Percentiles rank a stretch among this genome's conserved stretches.
phyloP scores from a whole-genome alignment of 2,888 invertebrate genomes.

The Anthrax anthrax region DNA sequence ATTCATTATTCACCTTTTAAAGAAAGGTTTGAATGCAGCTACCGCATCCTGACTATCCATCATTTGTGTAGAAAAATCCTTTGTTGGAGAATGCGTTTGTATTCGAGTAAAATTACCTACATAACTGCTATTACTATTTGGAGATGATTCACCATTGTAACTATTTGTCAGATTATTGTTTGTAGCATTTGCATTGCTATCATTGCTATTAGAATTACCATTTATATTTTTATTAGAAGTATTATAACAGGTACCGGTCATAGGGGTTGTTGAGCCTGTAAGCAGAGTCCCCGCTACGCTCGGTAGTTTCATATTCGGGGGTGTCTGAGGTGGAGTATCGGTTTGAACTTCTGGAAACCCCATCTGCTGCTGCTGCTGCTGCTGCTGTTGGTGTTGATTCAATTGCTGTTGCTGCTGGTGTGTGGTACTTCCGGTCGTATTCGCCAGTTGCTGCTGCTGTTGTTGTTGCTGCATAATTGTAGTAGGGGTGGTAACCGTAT shows the following conservation, averaged over 20 bases:
- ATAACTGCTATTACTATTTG: slow-evolving; percentile 15
- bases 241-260: slow-evolving; percentile 38
- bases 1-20: slow-evolving; percentile 55
- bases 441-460: slow-evolving; percentile 10
- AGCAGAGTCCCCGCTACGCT: slow-evolving; percentile 61
- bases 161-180: slow-evolving; percentile 13
- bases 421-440: slow-evolving; percentile 17
- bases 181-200: slow-evolving; percentile 16
- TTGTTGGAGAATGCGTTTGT: slow-evolving; percentile 25
- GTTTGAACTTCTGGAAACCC: slow-evolving; percentile 74
- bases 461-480: slow-evolving; percentile 16
- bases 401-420: slow-evolving; percentile 16
- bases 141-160: slow-evolving; percentile 15
- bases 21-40: slow-evolving; percentile 77
- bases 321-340: slow-evolving; percentile 87
- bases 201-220: slow-evolving; percentile 10
- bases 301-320: slow-evolving; percentile 84
- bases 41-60: slow-evolving; percentile 9
- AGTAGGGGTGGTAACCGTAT: slow-evolving; percentile 24
- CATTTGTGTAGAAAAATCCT: slow-evolving; percentile 22
- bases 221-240: slow-evolving; percentile 17
- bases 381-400: slow-evolving; percentile 22
- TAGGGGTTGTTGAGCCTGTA: slow-evolving; percentile 43
- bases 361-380: slow-evolving; percentile 36
- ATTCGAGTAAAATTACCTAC: slow-evolving; percentile 19